Evolutionary conservation across 2,888 invertebrate genomes (phyloP), one percentile per base, ranked within the genome.

Genomic region (Eupeodes latifasciatus): DNA sequence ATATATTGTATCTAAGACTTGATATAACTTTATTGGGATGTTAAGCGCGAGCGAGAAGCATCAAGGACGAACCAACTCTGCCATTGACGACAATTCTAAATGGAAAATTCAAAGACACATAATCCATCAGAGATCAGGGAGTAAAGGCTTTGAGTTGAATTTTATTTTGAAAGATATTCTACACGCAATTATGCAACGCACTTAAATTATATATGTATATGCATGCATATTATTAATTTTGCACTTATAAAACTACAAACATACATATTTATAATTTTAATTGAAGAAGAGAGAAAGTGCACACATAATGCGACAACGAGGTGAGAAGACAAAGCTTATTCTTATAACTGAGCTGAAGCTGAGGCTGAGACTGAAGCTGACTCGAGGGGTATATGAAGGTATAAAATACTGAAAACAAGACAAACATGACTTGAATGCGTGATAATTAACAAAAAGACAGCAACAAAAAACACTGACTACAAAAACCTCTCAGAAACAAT

Each of bases 131-230:
- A 34, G 7, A 64, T 64, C 16, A 16, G 12, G 47, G 6, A 27
- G 27, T 36, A 11, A 53, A 47, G 72, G 59, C 47, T 77, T 77
- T 47, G 59, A 61, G 61, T 44, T 9, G 27, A 51, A 51, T 12
- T n/a, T 51, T 36, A 62, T 72, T 61, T 81, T 59, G 47, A 64
- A 80, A 69, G 55, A 53, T 40, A 77, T 71, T 71, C 36, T 71
- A 81, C 47, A 81, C 36, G 34, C 69, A 79, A 59, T 79, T 82
- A 86, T 75, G 82, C 74, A 86, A 78, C 53, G 61, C 53, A 59
- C 61, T 71, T 82, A 14, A 67, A 36, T 44, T 69, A 36, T 62
- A 40, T 10, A 9, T 40, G 40, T 62, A 40, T 10, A 9, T 40
- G 40, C 9, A 40, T 40, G 40, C 9, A 14, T 27, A 27, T 27